Base-by-base conservation (phyloP, 64 coral and sea anemone genomes). In the Stylophora pistillata region DNA sequence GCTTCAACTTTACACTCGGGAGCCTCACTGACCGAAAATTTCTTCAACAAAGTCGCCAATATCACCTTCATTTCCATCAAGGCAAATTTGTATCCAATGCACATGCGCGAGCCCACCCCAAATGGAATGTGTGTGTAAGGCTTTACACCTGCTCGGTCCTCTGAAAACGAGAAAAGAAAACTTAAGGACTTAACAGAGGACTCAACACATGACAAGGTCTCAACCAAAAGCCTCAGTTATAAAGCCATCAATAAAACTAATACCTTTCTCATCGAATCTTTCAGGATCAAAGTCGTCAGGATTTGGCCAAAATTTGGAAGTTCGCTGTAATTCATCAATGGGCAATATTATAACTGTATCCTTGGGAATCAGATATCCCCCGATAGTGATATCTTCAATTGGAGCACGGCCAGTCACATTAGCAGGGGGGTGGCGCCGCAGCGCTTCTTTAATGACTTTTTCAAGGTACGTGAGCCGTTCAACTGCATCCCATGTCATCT, bases 381-480 rank as follows among this genome's bases (percentile, higher is more conserved):
- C 94, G 55, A 95, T 59, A 14, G 55, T 30, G 37, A 78, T 73
- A 73, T 87, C 77, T 13, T 34, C 56, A 47, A 79, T 76, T 0
- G 85, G 52, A 47, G 28, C 29, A 23, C 94, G 89, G 16, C 26
- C 15, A 14, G 88, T 41, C 11, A 78, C 0, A 4, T 56, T 13
- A 17, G 60, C 89, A 55, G 94, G 94, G 20, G 89, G 18, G n/a
- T 89, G 94, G n/a, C 92, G 62, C 21, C 94, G 89, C 20, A 95
- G 59, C 2, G 89, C 88, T 34, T 95, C 94, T 65, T 92, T 95
- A 10, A 88, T 70, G 15, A 92, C 86, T 73, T 87, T 84, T 65
- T 80, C 89, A 27, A 95, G 37, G 66, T 92, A 95, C 26, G 79
- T 59, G 52, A 95, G 21, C 26, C 78, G 76, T 30, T 91, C 81